Base-by-base conservation (phyloP, 2,888 invertebrate species). In the Agrenia bidenticulata region DNA sequence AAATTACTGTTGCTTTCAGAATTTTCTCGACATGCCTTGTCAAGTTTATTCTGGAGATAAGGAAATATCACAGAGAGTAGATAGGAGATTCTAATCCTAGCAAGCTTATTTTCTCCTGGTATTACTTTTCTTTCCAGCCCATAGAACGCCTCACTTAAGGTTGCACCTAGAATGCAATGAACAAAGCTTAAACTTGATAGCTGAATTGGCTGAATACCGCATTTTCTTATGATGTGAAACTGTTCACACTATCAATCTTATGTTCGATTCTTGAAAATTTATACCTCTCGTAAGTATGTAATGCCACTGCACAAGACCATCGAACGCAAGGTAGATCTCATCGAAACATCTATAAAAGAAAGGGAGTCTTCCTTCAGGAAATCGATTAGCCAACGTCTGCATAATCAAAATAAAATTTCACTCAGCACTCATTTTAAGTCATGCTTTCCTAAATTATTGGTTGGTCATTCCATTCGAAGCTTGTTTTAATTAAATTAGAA, bases 141-240 rank as follows among this genome's bases (percentile, higher is more conserved):
- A 39, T 73, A 74, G 60, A 74, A 74, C 11, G 74, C 67, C 64
- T 74, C 74, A 49, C 66, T 66, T 4, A 74, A 57, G 5, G 74
- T 74, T 11, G 69, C 74, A 21, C 74, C 74, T 74, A 27, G n/a
- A n/a, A 39, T 54, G 23, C n/a, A 17, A 59, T 5, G 9, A 23
- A 26, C 37, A 11, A 32, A 57, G 23, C 26, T 13, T 21, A 42
- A 37, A 54, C 24, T 54, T 23, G 23, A 54, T 11, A 50, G 19
- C 11, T 11, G 37, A 27, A 56, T 24, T n/a, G n/a, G n/a, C n/a
- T n/a, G n/a, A n/a, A n/a, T n/a, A n/a, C n/a, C n/a, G n/a, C n/a
- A n/a, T n/a, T n/a, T n/a, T n/a, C n/a, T n/a, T n/a, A n/a, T n/a
- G n/a, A n/a, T n/a, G n/a, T n/a, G n/a, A n/a, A n/a, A n/a, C 17